A percentile compares a stretch with the other conserved stretches of the same genome.
Evolutionary conservation across 1,140 invertebrate species (phyloP).

Genomic region (Tetragnatha versicolor): DNA sequence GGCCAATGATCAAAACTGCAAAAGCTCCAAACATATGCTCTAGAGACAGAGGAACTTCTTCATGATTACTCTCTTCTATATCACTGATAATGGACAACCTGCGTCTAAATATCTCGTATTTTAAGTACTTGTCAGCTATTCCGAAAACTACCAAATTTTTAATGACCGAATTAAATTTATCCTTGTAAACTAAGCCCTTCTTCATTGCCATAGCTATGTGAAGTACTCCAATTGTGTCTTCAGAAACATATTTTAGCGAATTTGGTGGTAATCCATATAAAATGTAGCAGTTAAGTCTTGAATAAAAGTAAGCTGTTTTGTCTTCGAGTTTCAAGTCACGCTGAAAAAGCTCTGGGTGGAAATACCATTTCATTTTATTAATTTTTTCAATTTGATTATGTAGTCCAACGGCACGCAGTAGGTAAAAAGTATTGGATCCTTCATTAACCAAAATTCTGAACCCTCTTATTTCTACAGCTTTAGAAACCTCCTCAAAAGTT

Average conservation of each 20-base stretch:
- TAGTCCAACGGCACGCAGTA: neutral
- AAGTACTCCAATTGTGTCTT: neutral
- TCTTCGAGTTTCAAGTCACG: neutral
- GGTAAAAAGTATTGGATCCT: neutral
- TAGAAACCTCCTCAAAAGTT: neutral
- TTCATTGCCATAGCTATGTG: neutral
- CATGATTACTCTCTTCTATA: no score
- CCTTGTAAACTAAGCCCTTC: neutral
- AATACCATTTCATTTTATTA: neutral
- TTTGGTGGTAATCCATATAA: neutral
- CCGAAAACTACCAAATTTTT: no score
- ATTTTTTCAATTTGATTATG: neutral
- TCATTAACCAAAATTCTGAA: neutral
- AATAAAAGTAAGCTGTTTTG: neutral
- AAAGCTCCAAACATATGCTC: no score
- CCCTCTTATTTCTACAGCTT: neutral
- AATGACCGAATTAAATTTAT: neutral
- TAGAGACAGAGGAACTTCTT: no score
- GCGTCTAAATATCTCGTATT: no score
- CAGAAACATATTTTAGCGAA: neutral
- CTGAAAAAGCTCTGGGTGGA: no score
- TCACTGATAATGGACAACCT: no score
- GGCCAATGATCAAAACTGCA: no score
- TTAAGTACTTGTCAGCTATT: no score
- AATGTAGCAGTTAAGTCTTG: neutral